Base-by-base conservation (phyloP, 2,888 invertebrate genomes). In the Synergus gifuensis region DNA sequence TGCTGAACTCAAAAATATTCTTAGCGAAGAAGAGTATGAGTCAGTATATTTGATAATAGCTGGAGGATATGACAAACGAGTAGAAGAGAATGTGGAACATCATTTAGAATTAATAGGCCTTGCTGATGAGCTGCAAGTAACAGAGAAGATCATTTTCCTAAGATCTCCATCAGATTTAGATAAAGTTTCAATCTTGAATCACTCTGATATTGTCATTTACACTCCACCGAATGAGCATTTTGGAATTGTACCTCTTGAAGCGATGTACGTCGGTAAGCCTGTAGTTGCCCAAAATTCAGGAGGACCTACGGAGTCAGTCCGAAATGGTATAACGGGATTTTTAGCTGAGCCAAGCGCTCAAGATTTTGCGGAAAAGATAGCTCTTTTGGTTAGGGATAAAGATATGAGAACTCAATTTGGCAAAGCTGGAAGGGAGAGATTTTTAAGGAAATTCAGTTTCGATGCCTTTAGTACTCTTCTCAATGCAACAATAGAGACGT, bases 211-310 rank as follows among this genome's bases (percentile, higher is more conserved):
- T 83, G 93, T 99, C 28, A 90, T 99, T 36, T 99, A 99, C 90
- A 99, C 99, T 9, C 99, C 99, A 1, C 95, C 96, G 3, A 97
- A 97, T 91, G 99, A 99, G 92, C 99, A 99, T 93, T 99, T 99
- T 93, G 99, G 99, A 7, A 99, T 99, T 88, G 99, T 99, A 11
- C 99, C 99, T 0, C 93, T 99, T 78, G 99, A 99, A 93, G 98
- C 99, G 0, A 99, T 99, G 99, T 97, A 97, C 90, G 95, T 96
- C 90, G 94, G 95, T 4, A 97, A 97, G 89, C 98, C 99, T 5
- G 98, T 99, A 0, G 95, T 99, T 85, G 99, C 99, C 0, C 96
- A 97, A 0, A 97, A 98, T 88, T 97, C 97, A 88, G 99, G 99
- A 42, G 99, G 99, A 0, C 99, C 99, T 0, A 95, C 95, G 1